Base-by-base conservation (phyloP, 2,888 invertebrate genomes). In the Dynastes tityus region DNA sequence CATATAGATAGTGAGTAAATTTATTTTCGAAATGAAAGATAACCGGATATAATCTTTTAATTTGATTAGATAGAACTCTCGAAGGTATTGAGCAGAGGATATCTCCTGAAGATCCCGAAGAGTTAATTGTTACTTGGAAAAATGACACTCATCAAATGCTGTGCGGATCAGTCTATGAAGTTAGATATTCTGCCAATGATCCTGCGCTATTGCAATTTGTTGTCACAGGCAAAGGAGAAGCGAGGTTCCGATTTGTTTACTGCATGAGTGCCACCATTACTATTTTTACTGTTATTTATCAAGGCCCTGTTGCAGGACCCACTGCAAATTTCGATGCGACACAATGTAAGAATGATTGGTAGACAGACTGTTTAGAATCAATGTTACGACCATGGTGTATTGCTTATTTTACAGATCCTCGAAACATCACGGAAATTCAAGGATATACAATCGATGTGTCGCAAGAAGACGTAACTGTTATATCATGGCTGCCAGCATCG, bases 241-340 rank as follows among this genome's bases (percentile, higher is more conserved):
- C 63, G n/a, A 63, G 32, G 11, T 63, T 63, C 29, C 29, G 63
- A 13, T 63, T 63, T 27, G 32, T 63, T 63, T 63, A 63, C 27
- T 63, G 63, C 32, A 9, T 55, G 16, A 22, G 0, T 8, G n/a
- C 11, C 55, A 1, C 55, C 6, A 6, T 55, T 6, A 1, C 5
- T 16, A 55, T 55, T 22, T 0, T 2, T 3, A 55, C 55, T 2
- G 3, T 55, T 8, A 6, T 0, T 1, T 3, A 5, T n/a, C n/a
- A 55, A 2, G 16, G 55, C n/a, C 0, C 2, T 8, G 5, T n/a
- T 6, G 13, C n/a, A 16, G 55, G 55, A 0, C 55, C 55, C 2
- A 5, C 5, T 0, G 16, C 55, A 6, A 0, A 16, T 22, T 9
- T 63, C 2, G 63, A 27, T 8, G 63, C 63, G 11, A 63, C 63